Percentiles rank a stretch among this genome's conserved stretches.
Conservation (phyloP, 2,888 invertebrate species). For the Notodonta dromedarius region DNA sequence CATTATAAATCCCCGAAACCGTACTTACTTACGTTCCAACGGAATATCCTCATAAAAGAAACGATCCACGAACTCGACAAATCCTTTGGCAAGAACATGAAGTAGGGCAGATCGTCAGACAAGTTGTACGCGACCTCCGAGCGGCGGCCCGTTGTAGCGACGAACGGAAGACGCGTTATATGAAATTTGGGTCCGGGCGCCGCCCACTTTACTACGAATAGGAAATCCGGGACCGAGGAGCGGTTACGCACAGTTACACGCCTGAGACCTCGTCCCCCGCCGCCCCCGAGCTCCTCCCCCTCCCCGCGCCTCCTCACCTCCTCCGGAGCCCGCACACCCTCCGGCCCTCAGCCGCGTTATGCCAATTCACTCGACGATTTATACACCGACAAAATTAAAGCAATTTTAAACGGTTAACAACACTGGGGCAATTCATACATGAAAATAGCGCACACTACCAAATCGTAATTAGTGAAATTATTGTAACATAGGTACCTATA, state of each 20-base stretch:
- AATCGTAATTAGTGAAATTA: slow-evolving; percentile 44
- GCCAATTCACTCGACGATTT: slow-evolving; percentile 81
- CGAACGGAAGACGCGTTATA: slow-evolving; percentile 79
- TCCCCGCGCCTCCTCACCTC: slow-evolving; percentile 50
- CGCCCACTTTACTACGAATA: slow-evolving; percentile 83
- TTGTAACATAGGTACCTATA: slow-evolving; percentile 34
- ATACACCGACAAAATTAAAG: slow-evolving; percentile 81
- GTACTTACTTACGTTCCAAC: slow-evolving; percentile 73
- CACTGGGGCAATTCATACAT: slow-evolving; percentile 59
- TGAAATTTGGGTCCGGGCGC: slow-evolving; percentile 79
- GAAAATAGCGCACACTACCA: slow-evolving; percentile 57
- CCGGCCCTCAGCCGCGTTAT: slow-evolving; percentile 71
- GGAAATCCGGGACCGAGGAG: slow-evolving; percentile 83
- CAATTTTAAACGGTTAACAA: slow-evolving; percentile 77
- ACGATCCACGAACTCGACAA: slow-evolving; percentile 79
- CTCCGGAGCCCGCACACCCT: slow-evolving; percentile 64
- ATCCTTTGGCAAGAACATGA: slow-evolving; percentile 82
- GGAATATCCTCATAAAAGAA: slow-evolving; percentile 78
- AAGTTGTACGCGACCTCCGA: slow-evolving; percentile 77
- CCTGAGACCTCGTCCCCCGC: slow-evolving; percentile 69
- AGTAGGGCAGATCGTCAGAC: slow-evolving; percentile 81
- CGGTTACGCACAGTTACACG: slow-evolving; percentile 83
- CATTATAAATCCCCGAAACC: slow-evolving; percentile 77
- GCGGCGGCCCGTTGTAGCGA: slow-evolving; percentile 69
- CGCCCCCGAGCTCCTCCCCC: slow-evolving; percentile 43